Percentiles rank a stretch among this genome's conserved stretches.
Conservation (phyloP, 2,797 vertebrate species). For the Crax fasciolata region DNA sequence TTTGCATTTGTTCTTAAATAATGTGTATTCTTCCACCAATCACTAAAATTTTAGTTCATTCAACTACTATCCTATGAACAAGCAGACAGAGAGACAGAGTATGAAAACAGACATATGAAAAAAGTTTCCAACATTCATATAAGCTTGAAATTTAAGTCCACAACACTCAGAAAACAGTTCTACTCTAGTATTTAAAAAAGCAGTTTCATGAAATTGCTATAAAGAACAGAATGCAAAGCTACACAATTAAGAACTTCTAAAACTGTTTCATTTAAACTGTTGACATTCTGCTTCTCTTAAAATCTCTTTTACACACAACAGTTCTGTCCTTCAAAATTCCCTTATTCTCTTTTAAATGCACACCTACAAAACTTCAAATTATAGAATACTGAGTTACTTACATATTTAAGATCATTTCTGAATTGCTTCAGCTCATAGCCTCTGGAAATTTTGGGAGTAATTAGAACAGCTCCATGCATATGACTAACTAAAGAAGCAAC, state of each 20-base stretch:
- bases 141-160: neutral
- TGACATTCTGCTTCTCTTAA: neutral
- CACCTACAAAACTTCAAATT: neutral
- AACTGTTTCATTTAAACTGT: neutral
- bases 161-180: neutral
- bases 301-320: neutral
- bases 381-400: conserved; percentile 74
- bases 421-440: conserved; percentile 94
- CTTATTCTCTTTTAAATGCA: neutral
- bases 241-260: neutral
- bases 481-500: conserved; percentile 91
- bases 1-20: neutral
- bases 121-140: neutral
- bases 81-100: neutral
- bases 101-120: neutral
- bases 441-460: conserved; percentile 93
- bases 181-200: neutral
- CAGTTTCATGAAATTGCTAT: neutral
- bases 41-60: neutral
- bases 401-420: conserved; percentile 93
- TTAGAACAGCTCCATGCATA: conserved; percentile 91
- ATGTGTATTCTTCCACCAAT: neutral
- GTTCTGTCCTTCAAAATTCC: neutral
- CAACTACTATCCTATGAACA: neutral
- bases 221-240: neutral